Conservation (phyloP, 2,797 vertebrate species). For the Sylvilagus floridanus region DNA sequence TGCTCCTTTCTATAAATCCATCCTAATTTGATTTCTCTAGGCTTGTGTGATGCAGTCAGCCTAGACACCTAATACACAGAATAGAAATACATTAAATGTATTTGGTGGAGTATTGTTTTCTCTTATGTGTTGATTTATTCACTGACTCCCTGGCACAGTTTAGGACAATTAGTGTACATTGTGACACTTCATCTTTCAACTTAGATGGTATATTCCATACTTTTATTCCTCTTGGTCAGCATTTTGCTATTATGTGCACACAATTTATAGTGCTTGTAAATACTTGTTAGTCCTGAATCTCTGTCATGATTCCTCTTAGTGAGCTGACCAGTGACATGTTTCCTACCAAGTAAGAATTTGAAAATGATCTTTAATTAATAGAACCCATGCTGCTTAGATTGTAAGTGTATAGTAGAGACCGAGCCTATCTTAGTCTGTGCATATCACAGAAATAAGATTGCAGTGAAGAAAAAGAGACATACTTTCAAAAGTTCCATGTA, state of each 20-base stretch:
- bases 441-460: not conserved
- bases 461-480: conserved; percentile 5
- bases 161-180: not conserved
- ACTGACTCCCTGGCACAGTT: not conserved
- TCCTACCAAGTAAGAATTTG: conserved; percentile 51
- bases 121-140: not conserved
- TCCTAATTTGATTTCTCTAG: conserved; percentile 30
- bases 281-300: not conserved
- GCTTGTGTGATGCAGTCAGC: not conserved
- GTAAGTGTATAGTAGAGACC: conserved; percentile 18
- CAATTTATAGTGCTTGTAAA: conserved; percentile 14
- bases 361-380: conserved; percentile 45
- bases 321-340: conserved; percentile 14
- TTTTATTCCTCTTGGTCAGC: not conserved
- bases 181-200: not conserved
- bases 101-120: not conserved
- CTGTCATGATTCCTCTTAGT: conserved; percentile 4
- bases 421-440: not conserved
- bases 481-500: conserved; percentile 12
- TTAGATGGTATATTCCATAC: not conserved
- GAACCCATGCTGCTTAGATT: conserved; percentile 22
- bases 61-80: not conserved
- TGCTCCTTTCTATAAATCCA: not conserved
- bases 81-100: conserved; percentile 45
- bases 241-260: not conserved